A percentile compares a stretch with the other conserved stretches of the same genome.
Conservation (phyloP, 2,888 invertebrate genomes). For the Drosophila emarginata region DNA sequence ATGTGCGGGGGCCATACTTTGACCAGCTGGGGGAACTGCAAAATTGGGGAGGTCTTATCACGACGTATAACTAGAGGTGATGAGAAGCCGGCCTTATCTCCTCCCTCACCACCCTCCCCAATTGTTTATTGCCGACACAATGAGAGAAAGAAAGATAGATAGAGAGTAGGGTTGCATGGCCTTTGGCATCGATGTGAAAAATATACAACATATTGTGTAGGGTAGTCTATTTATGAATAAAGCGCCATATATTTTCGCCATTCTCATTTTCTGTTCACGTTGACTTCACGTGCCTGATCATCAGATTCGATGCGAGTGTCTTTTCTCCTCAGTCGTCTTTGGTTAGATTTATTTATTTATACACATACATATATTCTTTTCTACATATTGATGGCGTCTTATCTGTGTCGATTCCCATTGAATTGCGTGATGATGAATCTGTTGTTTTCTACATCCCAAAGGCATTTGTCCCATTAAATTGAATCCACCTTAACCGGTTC, state of each 20-base stretch:
- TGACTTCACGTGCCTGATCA: slow-evolving; percentile 66
- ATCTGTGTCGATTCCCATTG: slow-evolving; percentile 41
- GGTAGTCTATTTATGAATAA: slow-evolving; percentile 33
- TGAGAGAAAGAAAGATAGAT: slow-evolving; percentile 5
- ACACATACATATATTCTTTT: slow-evolving; percentile 38
- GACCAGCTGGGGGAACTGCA: slow-evolving; percentile 36
- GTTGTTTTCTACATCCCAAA: slow-evolving; percentile 19
- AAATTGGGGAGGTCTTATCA: slow-evolving; percentile 27
- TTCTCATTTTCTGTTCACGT: slow-evolving; percentile 61
- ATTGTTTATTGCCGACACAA: slow-evolving; percentile 6
- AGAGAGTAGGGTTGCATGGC: slow-evolving; percentile 7
- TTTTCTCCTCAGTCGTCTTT: not conserved
- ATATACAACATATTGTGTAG: not conserved
- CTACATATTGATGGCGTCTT: slow-evolving; percentile 44
- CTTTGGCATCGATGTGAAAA: slow-evolving; percentile 10
- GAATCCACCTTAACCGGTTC: slow-evolving; percentile 62
- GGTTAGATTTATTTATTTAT: slow-evolving; percentile 57
- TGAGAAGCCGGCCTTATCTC: slow-evolving; percentile 32
- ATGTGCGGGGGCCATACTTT: slow-evolving; percentile 34
- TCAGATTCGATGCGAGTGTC: slow-evolving; percentile 43
- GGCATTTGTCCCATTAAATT: slow-evolving; percentile 46
- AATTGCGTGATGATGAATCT: slow-evolving; percentile 29
- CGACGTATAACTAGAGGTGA: too few relatives aligned
- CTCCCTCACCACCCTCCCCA: slow-evolving; percentile 40
- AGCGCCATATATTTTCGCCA: slow-evolving; percentile 24